Evolutionary conservation across 2,113 vertebrate species (phyloP).

Genomic region (Salvator merianae): DNA sequence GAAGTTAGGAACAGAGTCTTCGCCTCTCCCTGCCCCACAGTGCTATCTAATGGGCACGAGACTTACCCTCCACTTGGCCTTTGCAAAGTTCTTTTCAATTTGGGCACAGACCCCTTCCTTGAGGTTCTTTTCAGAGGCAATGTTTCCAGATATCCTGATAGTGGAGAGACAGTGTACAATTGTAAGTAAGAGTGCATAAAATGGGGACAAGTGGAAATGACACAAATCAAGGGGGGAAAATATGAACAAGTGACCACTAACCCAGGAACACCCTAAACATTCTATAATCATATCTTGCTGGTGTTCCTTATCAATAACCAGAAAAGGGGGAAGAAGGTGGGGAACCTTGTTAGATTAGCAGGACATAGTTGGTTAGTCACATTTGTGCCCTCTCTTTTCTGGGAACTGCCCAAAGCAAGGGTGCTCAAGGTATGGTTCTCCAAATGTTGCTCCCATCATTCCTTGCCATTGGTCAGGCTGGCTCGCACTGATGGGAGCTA

Average conservation of each 20-base stretch:
- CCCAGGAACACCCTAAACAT: neutral
- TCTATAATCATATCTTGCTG: neutral
- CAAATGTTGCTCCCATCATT: too few relatives aligned
- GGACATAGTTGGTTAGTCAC: neutral
- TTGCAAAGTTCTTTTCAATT: constrained; percentile 89
- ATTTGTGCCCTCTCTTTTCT: neutral
- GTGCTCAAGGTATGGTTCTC: neutral
- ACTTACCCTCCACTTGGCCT: constrained; percentile 87
- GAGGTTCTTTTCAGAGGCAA: constrained; percentile 84
- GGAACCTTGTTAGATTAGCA: neutral
- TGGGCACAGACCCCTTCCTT: constrained; percentile 87
- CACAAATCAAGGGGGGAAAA: neutral
- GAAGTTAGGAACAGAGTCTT: too few relatives aligned
- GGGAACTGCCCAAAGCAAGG: neutral
- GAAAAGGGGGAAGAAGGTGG: neutral
- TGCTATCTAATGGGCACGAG: neutral
- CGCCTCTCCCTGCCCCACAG: neutral
- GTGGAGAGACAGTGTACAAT: neutral
- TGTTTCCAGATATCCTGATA: constrained; percentile 83
- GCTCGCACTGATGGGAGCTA: too few relatives aligned
- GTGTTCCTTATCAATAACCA: neutral
- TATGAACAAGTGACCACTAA: neutral
- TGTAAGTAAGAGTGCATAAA: neutral
- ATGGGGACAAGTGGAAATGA: neutral
- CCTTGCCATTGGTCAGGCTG: too few relatives aligned